Conservation (phyloP, 2,888 invertebrate species). For the Griposia aprilina region DNA sequence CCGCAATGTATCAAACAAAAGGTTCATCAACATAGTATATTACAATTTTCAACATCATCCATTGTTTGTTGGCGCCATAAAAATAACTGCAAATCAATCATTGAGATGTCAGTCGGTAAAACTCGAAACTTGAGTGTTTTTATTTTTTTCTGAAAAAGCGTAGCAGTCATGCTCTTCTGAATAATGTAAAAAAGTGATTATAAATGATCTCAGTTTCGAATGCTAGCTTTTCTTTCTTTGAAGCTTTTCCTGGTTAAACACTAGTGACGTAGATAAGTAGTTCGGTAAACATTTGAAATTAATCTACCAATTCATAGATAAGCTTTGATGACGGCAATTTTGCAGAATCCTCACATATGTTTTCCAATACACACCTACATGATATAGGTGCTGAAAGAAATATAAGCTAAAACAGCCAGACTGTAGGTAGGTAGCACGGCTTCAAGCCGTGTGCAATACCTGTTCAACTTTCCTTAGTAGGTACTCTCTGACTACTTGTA, state of each 20-base stretch:
- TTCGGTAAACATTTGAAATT: slow-evolving; percentile 22
- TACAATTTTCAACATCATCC: slow-evolving; percentile 17
- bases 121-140: not conserved
- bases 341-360: slow-evolving; percentile 24
- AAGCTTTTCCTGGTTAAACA: not conserved
- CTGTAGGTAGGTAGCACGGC: slow-evolving; percentile 26
- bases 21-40: slow-evolving; percentile 11
- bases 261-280: slow-evolving; percentile 17
- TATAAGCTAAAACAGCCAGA: slow-evolving; percentile 26
- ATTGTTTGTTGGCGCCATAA: slow-evolving; percentile 26
- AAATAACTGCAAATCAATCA: slow-evolving; percentile 21
- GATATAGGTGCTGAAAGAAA: slow-evolving; percentile 19
- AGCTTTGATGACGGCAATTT: slow-evolving; percentile 14
- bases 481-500: slow-evolving; percentile 53
- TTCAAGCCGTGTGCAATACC: slow-evolving; percentile 58
- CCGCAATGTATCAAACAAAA: slow-evolving; percentile 35
- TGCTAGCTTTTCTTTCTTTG: not conserved
- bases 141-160: not conserved
- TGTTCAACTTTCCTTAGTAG: slow-evolving; percentile 61
- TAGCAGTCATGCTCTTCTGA: not conserved
- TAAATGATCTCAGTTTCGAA: not conserved
- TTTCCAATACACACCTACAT: slow-evolving; percentile 9
- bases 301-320: slow-evolving; percentile 32
- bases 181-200: not conserved
- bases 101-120: slow-evolving; percentile 4